Conservation (phyloP, 1,140 invertebrate species). For the Drosophila simulans region DNA sequence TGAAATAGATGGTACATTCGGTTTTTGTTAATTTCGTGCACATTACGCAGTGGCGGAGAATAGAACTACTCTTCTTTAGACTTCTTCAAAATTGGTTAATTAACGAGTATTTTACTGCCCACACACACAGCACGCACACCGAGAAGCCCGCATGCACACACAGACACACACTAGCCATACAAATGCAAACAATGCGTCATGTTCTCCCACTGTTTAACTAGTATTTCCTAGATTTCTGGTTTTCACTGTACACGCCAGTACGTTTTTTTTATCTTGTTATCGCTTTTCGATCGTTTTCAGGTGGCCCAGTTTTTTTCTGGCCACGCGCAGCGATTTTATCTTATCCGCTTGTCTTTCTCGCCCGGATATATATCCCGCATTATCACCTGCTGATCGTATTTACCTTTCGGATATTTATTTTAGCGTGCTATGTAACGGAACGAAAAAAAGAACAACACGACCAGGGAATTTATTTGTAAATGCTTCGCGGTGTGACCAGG, state of each 20-base stretch:
- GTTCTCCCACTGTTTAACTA: constrained; percentile 47
- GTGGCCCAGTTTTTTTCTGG: constrained; percentile 16
- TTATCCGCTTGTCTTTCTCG: neutral
- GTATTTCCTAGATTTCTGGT: constrained; percentile 30
- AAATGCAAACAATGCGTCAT: constrained; percentile 62
- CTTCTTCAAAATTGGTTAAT: constrained; percentile 18
- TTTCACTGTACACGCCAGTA: constrained; percentile 21
- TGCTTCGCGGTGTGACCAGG: neutral
- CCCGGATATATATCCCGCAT: neutral
- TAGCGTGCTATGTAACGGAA: constrained; percentile 49
- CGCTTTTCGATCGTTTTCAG: constrained; percentile 14
- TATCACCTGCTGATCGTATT: constrained; percentile 40
- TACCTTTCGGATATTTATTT: constrained; percentile 55
- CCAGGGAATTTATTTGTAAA: constrained; percentile 37
- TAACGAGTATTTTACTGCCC: constrained; percentile 19
- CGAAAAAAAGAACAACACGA: constrained; percentile 54
- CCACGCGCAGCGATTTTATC: constrained; percentile 1
- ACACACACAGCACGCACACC: constrained; percentile 8
- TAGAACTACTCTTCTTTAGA: neutral
- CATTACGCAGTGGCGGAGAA: constrained; percentile 33
- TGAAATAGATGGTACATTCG: constrained; percentile 23
- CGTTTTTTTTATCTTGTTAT: constrained; percentile 38
- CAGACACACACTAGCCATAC: constrained; percentile 3
- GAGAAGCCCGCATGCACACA: constrained; percentile 14
- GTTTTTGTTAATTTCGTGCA: constrained; percentile 38